Evolutionary conservation across 2,113 vertebrate genomes (phyloP), one percentile per base, ranked within the genome.

Genomic region (Planiliza haematocheilus): DNA sequence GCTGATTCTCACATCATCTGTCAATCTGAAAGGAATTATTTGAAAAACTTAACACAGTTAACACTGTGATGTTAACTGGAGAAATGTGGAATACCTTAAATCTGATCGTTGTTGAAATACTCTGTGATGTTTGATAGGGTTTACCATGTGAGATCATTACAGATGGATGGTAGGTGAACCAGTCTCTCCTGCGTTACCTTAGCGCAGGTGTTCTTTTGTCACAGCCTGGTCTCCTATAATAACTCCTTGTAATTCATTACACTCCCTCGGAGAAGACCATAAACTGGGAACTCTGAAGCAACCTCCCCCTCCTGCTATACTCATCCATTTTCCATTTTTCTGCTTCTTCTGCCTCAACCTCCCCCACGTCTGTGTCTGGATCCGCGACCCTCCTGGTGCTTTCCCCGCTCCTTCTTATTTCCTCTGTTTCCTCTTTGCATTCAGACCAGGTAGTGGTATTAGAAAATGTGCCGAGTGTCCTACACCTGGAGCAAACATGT

Each of bases 401-500:
- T 49, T 55, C 38, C 18, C 10, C 4, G 14, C 63, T 69, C 69
- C 53, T 79, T 71, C 70, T 74, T 45, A 59, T 73, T 83, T 66
- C 45, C 55, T 51, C 51, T 61, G 3, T 70, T 75, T 70, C 53
- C 50, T 74, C 57, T 73, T 60, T 73, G 41, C 41, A 70, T 66
- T 75, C 48, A 36, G 90, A 81, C 91, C 84, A 88, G 74, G 80
- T 81, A 92, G 89, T 84, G 86, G 72, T 79, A 71, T 79, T 72
- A 72, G 50, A 79, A 43, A 49, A 39, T 66, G 46, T 66, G 66
- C 70, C 66, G 7, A 52, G 45, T 14, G 48, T 69, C 38, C 52
- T 41, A 55, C 55, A 86, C 58, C 86, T 80, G 65, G 55, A 80
- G 82, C 69, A 86, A 77, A 69, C 59, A 46, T 48, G 70, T 72